Conservation (phyloP, 1,140 invertebrate genomes). For the Drosophila novamexicana region DNA sequence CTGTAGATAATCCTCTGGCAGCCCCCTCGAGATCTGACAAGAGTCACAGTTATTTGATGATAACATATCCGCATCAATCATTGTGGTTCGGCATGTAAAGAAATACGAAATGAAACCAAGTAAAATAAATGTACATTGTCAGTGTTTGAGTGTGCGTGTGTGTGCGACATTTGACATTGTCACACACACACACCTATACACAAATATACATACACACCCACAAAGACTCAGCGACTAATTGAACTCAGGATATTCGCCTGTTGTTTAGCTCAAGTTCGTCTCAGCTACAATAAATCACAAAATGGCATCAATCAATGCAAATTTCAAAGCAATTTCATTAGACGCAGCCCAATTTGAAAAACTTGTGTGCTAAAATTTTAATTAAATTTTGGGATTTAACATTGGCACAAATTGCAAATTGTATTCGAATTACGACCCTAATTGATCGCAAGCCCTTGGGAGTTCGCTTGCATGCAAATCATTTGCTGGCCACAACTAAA, state of each 20-base stretch:
- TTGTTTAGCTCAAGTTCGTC: conserved; percentile 56
- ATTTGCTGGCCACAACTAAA: conserved; percentile 34
- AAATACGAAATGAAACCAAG: conserved; percentile 63
- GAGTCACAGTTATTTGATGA: conserved; percentile 72
- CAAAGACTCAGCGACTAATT: conserved; percentile 49
- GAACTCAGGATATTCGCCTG: conserved; percentile 14
- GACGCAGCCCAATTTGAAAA: conserved; percentile 4
- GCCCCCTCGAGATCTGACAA: conserved; percentile 18
- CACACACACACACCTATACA: background rate
- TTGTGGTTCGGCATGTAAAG: conserved; percentile 67
- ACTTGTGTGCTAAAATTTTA: conserved; percentile 19
- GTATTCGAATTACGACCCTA: conserved; percentile 54
- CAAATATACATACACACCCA: background rate
- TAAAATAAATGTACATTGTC: conserved; percentile 71
- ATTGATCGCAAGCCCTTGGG: conserved; percentile 21
- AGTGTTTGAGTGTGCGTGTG: conserved; percentile 9
- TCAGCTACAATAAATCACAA: conserved; percentile 74
- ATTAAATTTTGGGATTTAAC: conserved; percentile 42
- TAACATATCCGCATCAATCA: conserved; percentile 78
- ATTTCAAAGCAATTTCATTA: conserved; percentile 39
- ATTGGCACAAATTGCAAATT: conserved; percentile 19
- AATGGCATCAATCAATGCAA: conserved; percentile 77
- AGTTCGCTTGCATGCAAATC: conserved; percentile 43
- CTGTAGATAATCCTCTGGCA: background rate
- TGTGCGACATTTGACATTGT: conserved; percentile 40